Percentiles rank a stretch among this genome's conserved stretches.
Conservation (phyloP, 2,113 vertebrate species). For the Anser cygnoides region DNA sequence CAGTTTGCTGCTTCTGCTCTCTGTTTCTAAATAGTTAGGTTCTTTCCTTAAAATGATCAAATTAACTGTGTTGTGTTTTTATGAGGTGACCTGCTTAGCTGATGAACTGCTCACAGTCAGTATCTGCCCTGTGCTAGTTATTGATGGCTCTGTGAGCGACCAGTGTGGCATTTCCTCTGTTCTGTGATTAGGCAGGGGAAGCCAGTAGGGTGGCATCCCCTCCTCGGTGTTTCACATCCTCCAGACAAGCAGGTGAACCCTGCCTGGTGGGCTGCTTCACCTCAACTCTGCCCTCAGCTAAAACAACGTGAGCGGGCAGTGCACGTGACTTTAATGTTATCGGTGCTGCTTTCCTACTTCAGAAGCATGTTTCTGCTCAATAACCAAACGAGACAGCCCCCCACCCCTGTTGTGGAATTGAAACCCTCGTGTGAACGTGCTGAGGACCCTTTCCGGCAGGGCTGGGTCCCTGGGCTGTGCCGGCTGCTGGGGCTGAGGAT, state of each 20-base stretch:
- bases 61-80: not conserved
- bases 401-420: not conserved
- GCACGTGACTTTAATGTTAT: not conserved
- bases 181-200: not conserved
- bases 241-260: not conserved
- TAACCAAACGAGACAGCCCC: not conserved
- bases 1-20: not conserved
- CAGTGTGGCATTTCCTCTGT: not conserved
- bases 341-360: not conserved
- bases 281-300: not conserved
- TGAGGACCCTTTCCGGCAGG: not conserved
- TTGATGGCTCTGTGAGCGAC: not conserved
- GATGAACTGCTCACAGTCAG: not conserved
- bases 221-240: not conserved
- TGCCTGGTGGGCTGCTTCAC: not conserved
- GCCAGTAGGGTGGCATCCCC: not conserved
- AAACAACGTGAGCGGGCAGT: not conserved
- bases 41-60: not conserved
- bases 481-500: not conserved
- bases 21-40: not conserved
- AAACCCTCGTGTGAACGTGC: not conserved
- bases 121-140: not conserved
- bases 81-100: not conserved
- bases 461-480: not conserved
- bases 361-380: not conserved